Percentiles rank a stretch among this genome's conserved stretches.
Conservation (phyloP, 2,797 vertebrate genomes). For the Chaenodraco wilsoni region DNA sequence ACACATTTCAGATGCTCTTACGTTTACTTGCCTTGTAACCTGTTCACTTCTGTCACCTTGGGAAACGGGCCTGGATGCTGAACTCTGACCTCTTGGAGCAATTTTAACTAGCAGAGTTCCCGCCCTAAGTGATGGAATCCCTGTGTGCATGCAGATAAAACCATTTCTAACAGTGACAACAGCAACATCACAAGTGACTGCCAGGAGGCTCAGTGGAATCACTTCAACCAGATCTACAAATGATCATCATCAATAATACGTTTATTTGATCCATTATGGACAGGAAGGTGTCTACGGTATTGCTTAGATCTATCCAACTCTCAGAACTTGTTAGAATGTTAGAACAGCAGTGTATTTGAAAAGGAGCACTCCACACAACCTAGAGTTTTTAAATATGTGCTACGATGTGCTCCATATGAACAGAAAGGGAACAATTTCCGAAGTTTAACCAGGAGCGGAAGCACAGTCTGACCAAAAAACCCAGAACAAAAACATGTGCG, state of each 20-base stretch:
- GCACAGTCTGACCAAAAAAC: conserved; percentile 49
- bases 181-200: conserved; percentile 40
- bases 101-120: conserved; percentile 25
- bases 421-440: conserved; percentile 62
- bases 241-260: conserved; percentile 15
- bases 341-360: conserved; percentile 66
- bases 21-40: conserved; percentile 38
- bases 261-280: conserved; percentile 38
- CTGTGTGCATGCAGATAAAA: conserved; percentile 61
- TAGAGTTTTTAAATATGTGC: conserved; percentile 69
- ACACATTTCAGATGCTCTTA: conserved; percentile 47
- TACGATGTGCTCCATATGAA: conserved; percentile 64
- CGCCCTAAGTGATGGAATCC: conserved; percentile 24
- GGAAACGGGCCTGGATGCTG: conserved; percentile 45
- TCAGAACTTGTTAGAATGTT: conserved; percentile 55
- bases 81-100: conserved; percentile 49
- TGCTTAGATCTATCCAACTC: conserved; percentile 70
- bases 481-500: conserved; percentile 7
- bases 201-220: conserved; percentile 36
- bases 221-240: conserved; percentile 36
- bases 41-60: conserved; percentile 41
- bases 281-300: conserved; percentile 67
- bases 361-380: conserved; percentile 59
- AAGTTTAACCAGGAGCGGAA: conserved; percentile 61
- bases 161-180: conserved; percentile 41